These are phyloP conservation scores for Epicampocera succincta DNA, from an alignment of 2,888 invertebrate genomes.

Conservation along the genomic window DNA sequence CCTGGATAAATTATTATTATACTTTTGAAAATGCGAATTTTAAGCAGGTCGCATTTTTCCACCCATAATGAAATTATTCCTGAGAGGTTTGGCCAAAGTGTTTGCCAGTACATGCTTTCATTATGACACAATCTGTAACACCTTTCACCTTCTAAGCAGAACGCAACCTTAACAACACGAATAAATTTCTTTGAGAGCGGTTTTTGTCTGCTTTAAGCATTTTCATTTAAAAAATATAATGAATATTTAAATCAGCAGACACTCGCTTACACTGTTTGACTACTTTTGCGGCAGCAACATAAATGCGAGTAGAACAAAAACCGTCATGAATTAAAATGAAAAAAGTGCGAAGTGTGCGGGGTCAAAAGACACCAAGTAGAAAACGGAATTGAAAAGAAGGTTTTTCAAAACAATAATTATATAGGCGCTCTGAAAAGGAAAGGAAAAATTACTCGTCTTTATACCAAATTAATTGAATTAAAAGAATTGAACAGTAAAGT, in stretches of 20 bases:
- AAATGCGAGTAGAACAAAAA: too few relatives aligned
- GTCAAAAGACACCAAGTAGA: too few relatives aligned
- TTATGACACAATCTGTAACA: conserved; percentile 1
- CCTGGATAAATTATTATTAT: conserved; percentile 12
- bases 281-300: conserved; percentile 12
- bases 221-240: conserved; percentile 15
- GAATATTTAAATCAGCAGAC: neutral
- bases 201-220: conserved; percentile 8
- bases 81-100: neutral
- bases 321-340: too few relatives aligned
- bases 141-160: conserved; percentile 6
- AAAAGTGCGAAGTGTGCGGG: too few relatives aligned
- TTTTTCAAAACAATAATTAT: too few relatives aligned
- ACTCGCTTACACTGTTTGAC: neutral
- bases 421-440: too few relatives aligned
- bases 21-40: neutral
- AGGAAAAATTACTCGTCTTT: too few relatives aligned
- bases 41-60: neutral
- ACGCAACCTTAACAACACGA: neutral
- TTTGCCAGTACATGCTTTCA: neutral
- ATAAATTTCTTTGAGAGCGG: conserved; percentile 7
- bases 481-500: too few relatives aligned
- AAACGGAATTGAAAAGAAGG: too few relatives aligned
- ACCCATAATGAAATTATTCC: conserved; percentile 18
- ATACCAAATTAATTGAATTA: too few relatives aligned